Percentiles rank a stretch among this genome's conserved stretches.
These are phyloP conservation scores for Saxicola maurus DNA, from an alignment of 2,797 vertebrate genomes.

Conservation along the genomic window DNA sequence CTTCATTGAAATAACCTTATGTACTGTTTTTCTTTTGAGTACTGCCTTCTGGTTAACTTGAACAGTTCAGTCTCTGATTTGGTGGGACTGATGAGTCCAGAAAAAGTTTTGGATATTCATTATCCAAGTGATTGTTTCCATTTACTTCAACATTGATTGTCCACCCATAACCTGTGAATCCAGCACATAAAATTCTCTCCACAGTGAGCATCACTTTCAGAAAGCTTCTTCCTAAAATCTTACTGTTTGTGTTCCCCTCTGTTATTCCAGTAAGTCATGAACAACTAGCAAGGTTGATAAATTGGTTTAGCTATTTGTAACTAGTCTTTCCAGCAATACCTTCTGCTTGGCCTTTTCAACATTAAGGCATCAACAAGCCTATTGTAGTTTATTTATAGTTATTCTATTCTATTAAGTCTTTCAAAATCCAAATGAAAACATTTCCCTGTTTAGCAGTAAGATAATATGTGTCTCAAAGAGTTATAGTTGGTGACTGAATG, in stretches of 20 bases:
- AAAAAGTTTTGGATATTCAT: not conserved
- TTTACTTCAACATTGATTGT: not conserved
- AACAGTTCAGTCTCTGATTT: not conserved
- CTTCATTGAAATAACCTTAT: not conserved
- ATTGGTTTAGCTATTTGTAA: not conserved
- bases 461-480: not conserved
- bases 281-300: not conserved
- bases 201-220: not conserved
- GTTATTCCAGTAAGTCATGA: not conserved
- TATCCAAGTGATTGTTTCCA: not conserved
- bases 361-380: not conserved
- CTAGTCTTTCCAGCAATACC: not conserved
- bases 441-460: not conserved
- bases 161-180: not conserved
- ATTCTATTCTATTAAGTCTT: not conserved
- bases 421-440: not conserved
- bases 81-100: not conserved
- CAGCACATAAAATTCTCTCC: not conserved
- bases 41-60: not conserved
- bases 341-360: not conserved
- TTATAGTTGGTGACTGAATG: not conserved
- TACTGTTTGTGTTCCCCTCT: not conserved
- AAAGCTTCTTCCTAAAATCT: not conserved
- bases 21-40: not conserved
- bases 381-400: not conserved